Base-by-base conservation (phyloP, 2,888 invertebrate species). In the Agrochola litura region DNA sequence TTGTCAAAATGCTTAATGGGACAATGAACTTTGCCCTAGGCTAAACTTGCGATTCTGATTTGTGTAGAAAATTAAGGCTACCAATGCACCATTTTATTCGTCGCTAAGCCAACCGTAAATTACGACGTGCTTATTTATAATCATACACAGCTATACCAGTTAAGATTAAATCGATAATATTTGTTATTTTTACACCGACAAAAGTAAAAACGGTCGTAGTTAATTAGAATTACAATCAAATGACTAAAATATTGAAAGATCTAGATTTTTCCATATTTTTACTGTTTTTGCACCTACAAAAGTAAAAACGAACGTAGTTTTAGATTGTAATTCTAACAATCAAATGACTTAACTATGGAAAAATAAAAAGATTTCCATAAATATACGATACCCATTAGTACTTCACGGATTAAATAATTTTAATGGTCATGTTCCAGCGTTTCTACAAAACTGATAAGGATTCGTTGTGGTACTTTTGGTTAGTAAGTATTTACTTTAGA, bases 371-470 rank as follows among this genome's bases (percentile, higher is more conserved):
- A n/a, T 63, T 66, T 37, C 14, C 43, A 41, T 56, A 65, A 61
- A 49, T 66, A 66, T 30, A 22, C 58, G 19, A 5, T n/a, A 64
- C 16, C 43, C 30, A 75, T 75, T 78, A 70, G 41, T 66, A 63
- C 61, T 73, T 52, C 54, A 71, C 58, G 68, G 64, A 58, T 61
- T 65, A 43, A 77, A 77, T 30, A n/a, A 68, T 69, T 70, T 58
- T 43, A 69, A 74, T 75, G 65, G 71, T 52, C 0, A 75, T 86
- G 78, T 83, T 75, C 60, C 63, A 69, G 43, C 41, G 25, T 74
- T 74, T 77, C 61, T 71, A 56, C 41, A 41, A n/a, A 14, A 66
- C 22, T 66, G 86, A 86, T 83, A 86, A 83, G 74, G 16, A 83
- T 74, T 85, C 58, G 77, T 74, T 37, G 37, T 37, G 37, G 37